Conservation (phyloP, 92 coral and sea anemone genomes). For the Porites lobata region DNA sequence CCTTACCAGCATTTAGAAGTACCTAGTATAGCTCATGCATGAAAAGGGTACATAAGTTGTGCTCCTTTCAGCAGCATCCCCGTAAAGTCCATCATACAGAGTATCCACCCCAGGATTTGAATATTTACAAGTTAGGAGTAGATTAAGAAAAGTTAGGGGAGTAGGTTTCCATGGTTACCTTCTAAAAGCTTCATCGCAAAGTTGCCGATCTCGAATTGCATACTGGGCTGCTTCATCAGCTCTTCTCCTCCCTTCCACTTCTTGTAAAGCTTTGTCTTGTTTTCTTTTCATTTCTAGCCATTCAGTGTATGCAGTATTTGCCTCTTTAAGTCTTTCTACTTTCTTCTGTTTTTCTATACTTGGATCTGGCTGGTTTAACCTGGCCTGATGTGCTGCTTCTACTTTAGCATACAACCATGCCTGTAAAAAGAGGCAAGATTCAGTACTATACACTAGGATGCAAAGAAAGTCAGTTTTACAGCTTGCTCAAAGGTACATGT, state of each 20-base stretch:
- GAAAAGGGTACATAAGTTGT: too few species aligned
- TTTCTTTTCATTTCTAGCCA: conserved; percentile 83
- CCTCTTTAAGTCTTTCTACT: conserved; percentile 58
- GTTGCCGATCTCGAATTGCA: conserved; percentile 86
- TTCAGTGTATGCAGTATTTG: conserved; percentile 79
- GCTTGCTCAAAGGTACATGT: too few species aligned
- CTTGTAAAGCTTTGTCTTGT: conserved; percentile 74
- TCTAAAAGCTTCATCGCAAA: conserved; percentile 97
- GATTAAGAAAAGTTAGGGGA: background rate
- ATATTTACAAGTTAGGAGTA: background rate
- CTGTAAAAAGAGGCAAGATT: conserved; percentile 33
- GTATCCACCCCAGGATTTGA: background rate
- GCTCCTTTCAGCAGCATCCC: too few species aligned
- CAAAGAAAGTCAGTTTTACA: too few species aligned
- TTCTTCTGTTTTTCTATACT: conserved; percentile 32
- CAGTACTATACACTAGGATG: too few species aligned
- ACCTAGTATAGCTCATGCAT: too few species aligned
- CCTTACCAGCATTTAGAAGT: too few species aligned
- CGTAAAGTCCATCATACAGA: too few species aligned
- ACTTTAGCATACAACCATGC: conserved; percentile 93
- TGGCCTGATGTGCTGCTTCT: conserved; percentile 79
- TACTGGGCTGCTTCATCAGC: conserved; percentile 91
- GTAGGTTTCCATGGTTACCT: conserved; percentile 58
- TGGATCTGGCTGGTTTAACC: conserved; percentile 68
- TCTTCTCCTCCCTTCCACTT: conserved; percentile 77